These are phyloP conservation scores for Enteromius paludinosus DNA, from an alignment of 2,797 vertebrate species.

Conservation along the genomic window DNA sequence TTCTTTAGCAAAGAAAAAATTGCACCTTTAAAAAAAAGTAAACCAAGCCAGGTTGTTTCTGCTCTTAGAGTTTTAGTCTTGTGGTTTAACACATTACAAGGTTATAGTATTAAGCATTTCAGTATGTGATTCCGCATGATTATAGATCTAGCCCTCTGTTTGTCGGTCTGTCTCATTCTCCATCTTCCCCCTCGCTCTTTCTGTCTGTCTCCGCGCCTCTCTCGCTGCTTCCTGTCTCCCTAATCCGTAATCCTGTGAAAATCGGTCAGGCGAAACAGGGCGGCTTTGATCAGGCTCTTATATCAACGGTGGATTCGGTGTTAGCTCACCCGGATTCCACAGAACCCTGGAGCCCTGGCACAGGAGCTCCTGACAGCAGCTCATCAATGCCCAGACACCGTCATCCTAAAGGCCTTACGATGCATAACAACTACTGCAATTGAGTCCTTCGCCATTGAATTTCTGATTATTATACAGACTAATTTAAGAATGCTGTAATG, in stretches of 20 bases:
- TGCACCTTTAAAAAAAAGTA: neutral
- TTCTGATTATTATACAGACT: constrained; percentile 11
- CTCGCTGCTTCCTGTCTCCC: constrained; percentile 78
- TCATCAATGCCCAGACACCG: constrained; percentile 4
- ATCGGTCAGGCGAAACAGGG: constrained; percentile 81
- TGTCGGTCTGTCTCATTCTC: constrained; percentile 43
- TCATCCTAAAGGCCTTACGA: neutral
- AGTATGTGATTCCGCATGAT: constrained; percentile 52
- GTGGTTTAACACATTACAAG: neutral
- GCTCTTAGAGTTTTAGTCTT: neutral
- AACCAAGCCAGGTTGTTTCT: neutral
- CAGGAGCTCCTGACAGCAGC: constrained; percentile 22
- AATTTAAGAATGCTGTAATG: neutral
- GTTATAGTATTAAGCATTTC: neutral
- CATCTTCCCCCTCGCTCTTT: constrained; percentile 61
- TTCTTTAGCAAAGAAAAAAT: neutral
- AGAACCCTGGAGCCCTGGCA: constrained; percentile 72
- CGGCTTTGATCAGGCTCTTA: constrained; percentile 84
- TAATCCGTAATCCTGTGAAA: constrained; percentile 86
- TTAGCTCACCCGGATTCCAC: constrained; percentile 78
- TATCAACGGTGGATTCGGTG: constrained; percentile 78
- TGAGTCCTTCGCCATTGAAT: neutral
- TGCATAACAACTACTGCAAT: neutral
- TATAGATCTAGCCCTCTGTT: constrained; percentile 59
- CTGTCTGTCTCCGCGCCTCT: constrained; percentile 71